Conservation (phyloP, 2,113 vertebrate genomes). For the Salvator merianae region DNA sequence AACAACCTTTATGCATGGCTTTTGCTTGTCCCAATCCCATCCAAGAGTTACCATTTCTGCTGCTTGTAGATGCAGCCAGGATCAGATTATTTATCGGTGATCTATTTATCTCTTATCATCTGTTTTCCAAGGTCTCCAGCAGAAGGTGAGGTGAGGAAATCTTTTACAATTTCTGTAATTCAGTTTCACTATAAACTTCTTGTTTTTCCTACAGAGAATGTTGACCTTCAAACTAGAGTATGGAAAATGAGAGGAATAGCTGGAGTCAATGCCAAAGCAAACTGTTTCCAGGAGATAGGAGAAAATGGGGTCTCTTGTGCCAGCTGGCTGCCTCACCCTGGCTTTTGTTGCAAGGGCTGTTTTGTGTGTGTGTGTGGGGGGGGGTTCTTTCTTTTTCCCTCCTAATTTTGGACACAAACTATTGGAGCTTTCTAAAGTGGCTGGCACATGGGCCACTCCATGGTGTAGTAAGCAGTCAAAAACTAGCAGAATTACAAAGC, state of each 20-base stretch:
- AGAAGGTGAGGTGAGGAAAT: too few relatives aligned
- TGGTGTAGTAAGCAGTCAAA: constrained; percentile 48
- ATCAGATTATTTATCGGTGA: too few relatives aligned
- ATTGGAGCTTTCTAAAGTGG: constrained; percentile 59
- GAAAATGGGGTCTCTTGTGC: constrained; percentile 13
- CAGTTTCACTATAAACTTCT: neutral
- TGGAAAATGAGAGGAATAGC: neutral
- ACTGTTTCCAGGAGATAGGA: constrained; percentile 17
- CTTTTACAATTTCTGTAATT: neutral
- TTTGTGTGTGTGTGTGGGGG: too few relatives aligned
- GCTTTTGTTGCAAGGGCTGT: constrained; percentile 38
- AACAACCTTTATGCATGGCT: too few relatives aligned
- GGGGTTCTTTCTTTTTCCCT: too few relatives aligned
- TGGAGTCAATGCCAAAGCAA: neutral
- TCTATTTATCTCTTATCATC: too few relatives aligned
- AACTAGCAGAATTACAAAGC: constrained; percentile 55
- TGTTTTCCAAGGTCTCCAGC: too few relatives aligned
- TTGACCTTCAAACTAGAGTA: neutral
- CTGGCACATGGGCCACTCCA: constrained; percentile 50
- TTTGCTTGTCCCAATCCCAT: too few relatives aligned
- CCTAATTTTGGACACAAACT: constrained; percentile 51
- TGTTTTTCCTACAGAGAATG: neutral
- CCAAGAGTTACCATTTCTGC: too few relatives aligned
- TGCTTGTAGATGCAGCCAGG: too few relatives aligned
- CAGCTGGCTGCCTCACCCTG: constrained; percentile 51